Evolutionary conservation across 2,113 vertebrate species (phyloP), one percentile per base, ranked within the genome.

Genomic region (Phaethornis superciliosus): DNA sequence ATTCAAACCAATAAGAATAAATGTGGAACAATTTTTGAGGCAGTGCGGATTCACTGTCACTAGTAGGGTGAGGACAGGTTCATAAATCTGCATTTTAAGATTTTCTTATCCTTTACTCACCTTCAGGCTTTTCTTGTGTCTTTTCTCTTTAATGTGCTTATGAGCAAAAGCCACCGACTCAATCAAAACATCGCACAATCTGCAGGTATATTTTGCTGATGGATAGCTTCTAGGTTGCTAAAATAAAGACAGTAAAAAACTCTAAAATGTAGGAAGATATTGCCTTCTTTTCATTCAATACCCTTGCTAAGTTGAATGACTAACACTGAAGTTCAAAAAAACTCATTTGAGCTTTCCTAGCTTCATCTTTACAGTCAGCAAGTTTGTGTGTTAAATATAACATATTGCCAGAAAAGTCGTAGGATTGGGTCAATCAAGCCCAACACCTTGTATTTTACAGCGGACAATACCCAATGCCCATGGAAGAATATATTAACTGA

Each of bases 131-230:
- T 97, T 99, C 96, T 98, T 99, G 95, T 99, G 99, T 82, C 98
- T 98, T 92, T 98, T 99, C 90, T 99, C 99, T 97, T 98, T 98
- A 93, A 99, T 98, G 89, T 99, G 99, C 81, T 98, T 98, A 97
- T 99, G 97, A 65, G 98, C 99, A 88, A 98, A 98, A 37, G 98
- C 86, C 95, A 99, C 89, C 1, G 99, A 98, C 30, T 99, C 98
- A 93, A 99, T 97, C 85, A 98, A 96, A 94, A 98, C 86, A 64
- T 99, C 99, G 97, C 99, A 99, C 64, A 99, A 97, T 74, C 84
- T 96, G 85, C 99, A 99, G 90, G 91, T 97, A 49, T 99, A 99
- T 87, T 98, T 97, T 71, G 98, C 98, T 91, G 96, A 97, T 27
- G 98, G 98, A 85, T 97, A 98, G 94, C 85, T 98, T 95, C 98